Base-by-base conservation (phyloP, 1,140 invertebrate genomes). In the Argopecten irradians region DNA sequence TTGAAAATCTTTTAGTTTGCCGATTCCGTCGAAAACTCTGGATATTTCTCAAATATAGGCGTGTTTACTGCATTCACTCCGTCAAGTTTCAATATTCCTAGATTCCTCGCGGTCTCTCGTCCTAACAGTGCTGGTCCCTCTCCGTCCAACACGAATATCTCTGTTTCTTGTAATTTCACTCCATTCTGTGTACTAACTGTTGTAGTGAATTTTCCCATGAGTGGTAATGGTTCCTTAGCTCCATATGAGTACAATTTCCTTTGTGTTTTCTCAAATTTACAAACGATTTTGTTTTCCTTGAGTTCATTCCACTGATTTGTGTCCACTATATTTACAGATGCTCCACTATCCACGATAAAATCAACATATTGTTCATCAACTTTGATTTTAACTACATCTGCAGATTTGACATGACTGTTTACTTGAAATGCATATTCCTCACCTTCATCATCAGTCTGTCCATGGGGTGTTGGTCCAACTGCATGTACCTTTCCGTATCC, bases 1-100 rank as follows among this genome's bases (percentile, higher is more conserved):
- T 33, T 86, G 41, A 22, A 86, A 34, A 32, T 90, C 82, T 71
- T 92, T 93, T 22, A 93, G 82, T 87, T 93, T 92, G 9, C 90
- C 91, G 34, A 92, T 90, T 83, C 91, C 90, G 1, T 84, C 32
- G 83, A 91, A 92, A 11, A 88, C 32, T 82, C 86, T 19, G 84
- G 71, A 84, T 84, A 90, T 34, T 88, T 91, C 36, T 39, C 36
- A 39, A 8, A 39, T 8, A 39, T 39, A 13, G 36, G 13, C 13
- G 36, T 39, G 36, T 39, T 39, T 39, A 39, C 13, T 13, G 36
- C 36, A 39, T 39, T 5, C 13, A 39, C 36, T 39, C 36, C 36
- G 13, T 39, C 13, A 13, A 39, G 36, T 39, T 39, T 39, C 36
- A 39, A 39, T 22, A 84, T 3, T 22, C 34, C 8, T 33, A 86